phyloP scores from a whole-genome alignment of 1,140 invertebrate genomes.

The Cotesia typhae region DNA sequence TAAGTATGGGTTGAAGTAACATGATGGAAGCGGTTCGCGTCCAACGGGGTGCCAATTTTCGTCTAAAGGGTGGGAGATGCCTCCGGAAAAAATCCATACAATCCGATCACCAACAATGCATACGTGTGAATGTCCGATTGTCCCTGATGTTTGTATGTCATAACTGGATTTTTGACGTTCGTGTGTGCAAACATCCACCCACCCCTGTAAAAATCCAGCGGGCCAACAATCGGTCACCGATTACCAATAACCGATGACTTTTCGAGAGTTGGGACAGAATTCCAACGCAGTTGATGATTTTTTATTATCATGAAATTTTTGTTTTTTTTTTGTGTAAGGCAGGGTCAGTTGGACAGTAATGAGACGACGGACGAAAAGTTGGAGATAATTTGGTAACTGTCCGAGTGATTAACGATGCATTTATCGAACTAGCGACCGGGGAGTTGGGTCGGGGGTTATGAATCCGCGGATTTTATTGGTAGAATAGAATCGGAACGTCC shows the following conservation, averaged over 20 bases:
- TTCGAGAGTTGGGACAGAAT: too few relatives aligned
- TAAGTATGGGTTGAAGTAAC: too few relatives aligned
- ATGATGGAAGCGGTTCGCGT: too few relatives aligned
- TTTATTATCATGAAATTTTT: too few relatives aligned
- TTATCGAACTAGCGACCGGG: slow-evolving; percentile 31
- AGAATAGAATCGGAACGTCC: slow-evolving; percentile 21
- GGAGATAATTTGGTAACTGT: background rate
- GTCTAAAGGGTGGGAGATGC: slow-evolving; percentile 27
- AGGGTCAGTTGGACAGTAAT: too few relatives aligned
- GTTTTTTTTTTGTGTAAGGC: too few relatives aligned
- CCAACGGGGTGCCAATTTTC: slow-evolving; percentile 7
- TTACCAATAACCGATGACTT: slow-evolving; percentile 25
- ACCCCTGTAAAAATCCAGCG: slow-evolving; percentile 53
- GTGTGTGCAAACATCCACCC: slow-evolving; percentile 55
- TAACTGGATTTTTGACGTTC: slow-evolving; percentile 5
- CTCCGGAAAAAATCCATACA: slow-evolving; percentile 43
- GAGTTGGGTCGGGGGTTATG: slow-evolving; percentile 38
- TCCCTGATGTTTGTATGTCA: slow-evolving; percentile 44
- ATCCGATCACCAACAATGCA: slow-evolving; percentile 41
- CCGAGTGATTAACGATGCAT: slow-evolving; percentile 47
- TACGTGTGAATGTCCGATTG: slow-evolving; percentile 39
- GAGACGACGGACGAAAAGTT: too few relatives aligned
- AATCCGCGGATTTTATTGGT: slow-evolving; percentile 33
- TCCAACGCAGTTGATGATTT: too few relatives aligned
- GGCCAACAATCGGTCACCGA: slow-evolving; percentile 25